Conservation (phyloP, 2,113 vertebrate species). For the Zosterops hypoxanthus region DNA sequence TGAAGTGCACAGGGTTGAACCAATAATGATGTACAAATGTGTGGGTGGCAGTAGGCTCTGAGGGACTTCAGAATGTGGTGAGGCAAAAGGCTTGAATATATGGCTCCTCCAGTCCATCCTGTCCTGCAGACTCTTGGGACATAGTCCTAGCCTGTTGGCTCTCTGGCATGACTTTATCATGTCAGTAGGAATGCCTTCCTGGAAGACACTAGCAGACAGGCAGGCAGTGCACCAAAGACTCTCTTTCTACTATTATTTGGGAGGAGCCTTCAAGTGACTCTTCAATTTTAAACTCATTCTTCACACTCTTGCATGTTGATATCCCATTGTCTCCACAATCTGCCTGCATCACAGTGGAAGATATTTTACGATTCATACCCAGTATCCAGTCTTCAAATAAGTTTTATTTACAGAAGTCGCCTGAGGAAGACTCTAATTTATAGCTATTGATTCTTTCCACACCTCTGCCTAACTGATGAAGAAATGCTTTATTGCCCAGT, state of each 20-base stretch:
- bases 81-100: not conserved
- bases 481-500: conserved; percentile 12
- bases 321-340: not conserved
- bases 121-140: not conserved
- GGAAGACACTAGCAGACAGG: not conserved
- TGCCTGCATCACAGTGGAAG: not conserved
- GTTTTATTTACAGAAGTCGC: not conserved
- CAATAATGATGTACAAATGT: rapidly evolving
- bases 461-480: not conserved
- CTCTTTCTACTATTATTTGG: not conserved
- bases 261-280: not conserved
- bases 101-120: not conserved
- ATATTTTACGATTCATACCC: not conserved
- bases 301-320: not conserved
- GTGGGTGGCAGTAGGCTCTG: rapidly evolving
- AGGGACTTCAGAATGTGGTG: not conserved
- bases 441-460: not conserved
- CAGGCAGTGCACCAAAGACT: not conserved
- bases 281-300: not conserved
- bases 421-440: conserved; percentile 3
- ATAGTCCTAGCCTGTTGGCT: not conserved
- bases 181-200: not conserved
- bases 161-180: not conserved
- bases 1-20: not conserved
- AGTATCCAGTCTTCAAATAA: not conserved